Base-by-base conservation (phyloP, 1,140 invertebrate species). In the Drosophila aff. region DNA sequence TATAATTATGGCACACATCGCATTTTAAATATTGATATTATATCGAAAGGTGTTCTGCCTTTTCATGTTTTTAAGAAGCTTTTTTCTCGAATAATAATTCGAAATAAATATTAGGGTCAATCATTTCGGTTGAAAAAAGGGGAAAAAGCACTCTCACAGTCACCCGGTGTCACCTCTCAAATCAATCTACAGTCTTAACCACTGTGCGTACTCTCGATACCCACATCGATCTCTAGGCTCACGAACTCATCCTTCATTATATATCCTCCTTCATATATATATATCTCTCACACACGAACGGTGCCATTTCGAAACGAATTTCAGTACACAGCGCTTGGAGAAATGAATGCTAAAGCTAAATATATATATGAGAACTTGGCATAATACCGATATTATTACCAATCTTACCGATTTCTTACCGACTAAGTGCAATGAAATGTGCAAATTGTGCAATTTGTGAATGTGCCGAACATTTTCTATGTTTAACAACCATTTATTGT, bases 331-430 rank as follows among this genome's bases (percentile, higher is more conserved):
- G 67, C 75, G 81, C 85, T 89, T 90, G 79, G 72, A 90, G 85
- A 90, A 90, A 90, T 80, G 84, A 90, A 90, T 90, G 85, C 85
- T 90, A 90, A 85, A 90, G 86, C 85, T 90, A 90, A 90, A 90
- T 90, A 85, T 61, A 85, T 61, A 40, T 55, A 55, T 76, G 79
- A 90, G 72, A 81, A 63, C 72, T 65, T 71, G 79, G 44, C 52
- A 55, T 55, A 38, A 79, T 59, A 73, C 71, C 71, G 63, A 61
- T 61, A 68, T 43, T 71, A 75, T 76, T 72, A 78, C 66, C 67
- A 55, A 77, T 76, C 50, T 33, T 82, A 84, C 38, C 58, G 65
- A 79, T 60, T 85, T 65, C 40, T 44, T 82, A 85, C 55, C 68
- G 73, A 81, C 38, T 89, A 90, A 89, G 85, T 90, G 79, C 81